Conservation (phyloP, 2,113 vertebrate species). For the Cephalopholis sonnerati region DNA sequence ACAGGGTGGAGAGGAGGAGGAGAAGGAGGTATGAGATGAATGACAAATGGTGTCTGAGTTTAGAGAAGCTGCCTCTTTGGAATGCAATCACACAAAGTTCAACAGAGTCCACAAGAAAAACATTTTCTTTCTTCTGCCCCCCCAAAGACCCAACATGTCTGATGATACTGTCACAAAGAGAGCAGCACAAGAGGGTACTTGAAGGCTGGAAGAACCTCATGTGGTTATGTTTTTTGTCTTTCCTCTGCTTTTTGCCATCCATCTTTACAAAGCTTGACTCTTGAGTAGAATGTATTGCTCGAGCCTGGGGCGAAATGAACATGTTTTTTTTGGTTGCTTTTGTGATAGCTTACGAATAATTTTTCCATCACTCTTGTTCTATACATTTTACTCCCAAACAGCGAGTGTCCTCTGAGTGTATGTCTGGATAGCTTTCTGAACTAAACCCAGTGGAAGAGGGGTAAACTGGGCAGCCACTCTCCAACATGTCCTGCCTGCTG, state of each 20-base stretch:
- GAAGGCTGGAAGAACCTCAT: background rate
- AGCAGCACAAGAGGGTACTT: background rate
- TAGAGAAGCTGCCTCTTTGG: constrained; percentile 17
- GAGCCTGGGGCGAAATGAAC: background rate
- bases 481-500: background rate
- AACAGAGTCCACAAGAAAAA: constrained; percentile 14
- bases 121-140: background rate
- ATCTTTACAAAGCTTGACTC: background rate
- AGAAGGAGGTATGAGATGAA: constrained; percentile 47
- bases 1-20: background rate
- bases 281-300: background rate
- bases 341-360: background rate
- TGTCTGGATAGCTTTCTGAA: background rate
- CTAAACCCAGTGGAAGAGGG: constrained; percentile 4
- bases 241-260: constrained; percentile 6
- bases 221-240: background rate
- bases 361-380: background rate
- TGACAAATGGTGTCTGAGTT: constrained; percentile 44
- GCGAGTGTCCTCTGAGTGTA: background rate
- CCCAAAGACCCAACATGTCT: background rate
- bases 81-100: constrained; percentile 7
- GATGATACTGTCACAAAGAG: background rate
- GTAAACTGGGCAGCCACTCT: constrained; percentile 21
- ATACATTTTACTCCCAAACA: background rate
- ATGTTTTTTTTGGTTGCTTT: background rate